Conservation (phyloP, 2,888 invertebrate species). For the Octonoba sinensis region DNA sequence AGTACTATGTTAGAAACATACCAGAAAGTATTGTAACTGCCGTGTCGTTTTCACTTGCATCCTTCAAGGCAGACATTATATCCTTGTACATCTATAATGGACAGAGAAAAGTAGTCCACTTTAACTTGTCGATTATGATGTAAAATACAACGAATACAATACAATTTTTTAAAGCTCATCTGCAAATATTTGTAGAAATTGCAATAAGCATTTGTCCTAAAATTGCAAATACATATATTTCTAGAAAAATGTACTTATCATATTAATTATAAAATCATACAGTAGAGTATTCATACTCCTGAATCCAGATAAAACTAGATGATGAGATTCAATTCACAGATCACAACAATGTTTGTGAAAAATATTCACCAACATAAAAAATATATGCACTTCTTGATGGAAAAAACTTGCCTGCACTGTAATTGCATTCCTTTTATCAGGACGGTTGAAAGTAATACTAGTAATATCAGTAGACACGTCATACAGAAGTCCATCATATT, state of each 20-base stretch:
- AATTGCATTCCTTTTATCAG: slow-evolving; percentile 85
- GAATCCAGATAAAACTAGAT: too few species aligned
- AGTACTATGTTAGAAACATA: slow-evolving; percentile 64
- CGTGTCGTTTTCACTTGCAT: slow-evolving; percentile 80
- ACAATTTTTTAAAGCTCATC: too few species aligned
- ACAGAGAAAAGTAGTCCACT: too few species aligned
- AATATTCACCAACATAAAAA: too few species aligned
- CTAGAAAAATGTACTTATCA: too few species aligned
- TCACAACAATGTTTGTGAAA: too few species aligned
- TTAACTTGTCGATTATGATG: not conserved
- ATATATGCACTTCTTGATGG: too few species aligned
- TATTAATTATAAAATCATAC: too few species aligned
- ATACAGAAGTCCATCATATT: slow-evolving; percentile 66
- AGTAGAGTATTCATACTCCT: too few species aligned
- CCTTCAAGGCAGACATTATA: slow-evolving; percentile 77
- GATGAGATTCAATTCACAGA: too few species aligned
- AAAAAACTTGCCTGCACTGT: slow-evolving; percentile 72
- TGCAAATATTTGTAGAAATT: slow-evolving; percentile 11
- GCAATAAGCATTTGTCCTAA: not conserved
- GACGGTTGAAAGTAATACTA: slow-evolving; percentile 81
- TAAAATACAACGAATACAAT: slow-evolving; percentile 1
- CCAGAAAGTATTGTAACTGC: slow-evolving; percentile 81
- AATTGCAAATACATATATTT: too few species aligned
- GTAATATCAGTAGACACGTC: slow-evolving; percentile 74
- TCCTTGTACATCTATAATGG: slow-evolving; percentile 77